Base-by-base conservation (phyloP, 2,797 vertebrate species). In the Peromyscus aztecus region DNA sequence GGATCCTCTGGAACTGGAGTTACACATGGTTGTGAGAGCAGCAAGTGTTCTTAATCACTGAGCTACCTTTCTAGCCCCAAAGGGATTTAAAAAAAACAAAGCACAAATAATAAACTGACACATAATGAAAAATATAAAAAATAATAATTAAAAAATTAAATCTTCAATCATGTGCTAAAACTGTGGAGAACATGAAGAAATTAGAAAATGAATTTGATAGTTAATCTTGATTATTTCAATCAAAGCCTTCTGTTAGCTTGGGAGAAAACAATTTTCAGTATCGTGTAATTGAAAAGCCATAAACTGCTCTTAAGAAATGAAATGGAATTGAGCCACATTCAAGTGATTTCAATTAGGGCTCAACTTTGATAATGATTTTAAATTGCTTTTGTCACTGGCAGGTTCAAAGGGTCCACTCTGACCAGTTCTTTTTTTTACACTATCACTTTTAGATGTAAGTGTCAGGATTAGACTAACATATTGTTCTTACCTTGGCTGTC, bases 171-270 rank as follows among this genome's bases (percentile, higher is more conserved):
- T 75, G 23, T 96, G 46, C 43, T 91, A 96, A 98, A 98, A 94
- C n/a, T 96, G 75, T 91, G 89, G 90, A 97, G 91, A 82, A 95
- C 96, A 67, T 85, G 97, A 98, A 91, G 52, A 97, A 77, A 59
- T 96, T 96, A 86, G 97, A 98, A 97, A 95, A 85, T 98, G 46
- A 97, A 90, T 96, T 90, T 92, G 96, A 97, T 97, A 78, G 1
- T 97, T 97, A 87, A 91, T 96, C 75, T 83, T 97, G 69, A 94
- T 83, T 98, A 97, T 96, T 98, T 61, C 59, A 97, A 90, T 98
- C 69, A 97, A 96, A 87, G 81, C 94, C 81, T 97, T 98, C 89
- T 96, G 71, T 97, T 98, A 98, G 94, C 46, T 59, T 97, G 52
- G 78, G 83, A 77, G 73, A 97, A 94, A 97, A 97, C 4, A 94